A percentile compares a stretch with the other conserved stretches of the same genome.
phyloP scores from a whole-genome alignment of 2,113 vertebrate genomes.

The Mirounga angustirostris region DNA sequence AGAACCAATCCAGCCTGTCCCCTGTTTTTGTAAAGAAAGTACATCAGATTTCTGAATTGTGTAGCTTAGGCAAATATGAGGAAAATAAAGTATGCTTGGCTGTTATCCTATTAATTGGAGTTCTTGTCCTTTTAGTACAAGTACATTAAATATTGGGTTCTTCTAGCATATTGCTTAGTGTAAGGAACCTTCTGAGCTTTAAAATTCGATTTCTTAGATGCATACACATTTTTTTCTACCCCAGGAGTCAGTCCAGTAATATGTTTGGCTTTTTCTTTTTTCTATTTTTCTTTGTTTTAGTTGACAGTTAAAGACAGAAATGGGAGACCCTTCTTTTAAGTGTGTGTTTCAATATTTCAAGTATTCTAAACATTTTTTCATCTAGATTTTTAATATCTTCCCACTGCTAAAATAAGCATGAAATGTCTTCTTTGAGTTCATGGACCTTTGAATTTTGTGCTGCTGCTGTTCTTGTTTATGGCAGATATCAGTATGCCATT shows the following conservation, averaged over 20 bases:
- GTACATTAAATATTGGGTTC: neutral
- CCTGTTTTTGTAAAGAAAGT: conserved; percentile 34
- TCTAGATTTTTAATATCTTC: conserved; percentile 27
- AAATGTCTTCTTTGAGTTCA: conserved; percentile 25
- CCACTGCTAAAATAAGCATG: neutral
- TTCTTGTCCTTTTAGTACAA: neutral
- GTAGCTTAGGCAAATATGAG: neutral
- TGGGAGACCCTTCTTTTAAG: neutral
- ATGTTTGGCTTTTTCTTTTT: neutral
- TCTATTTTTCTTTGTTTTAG: conserved; percentile 12
- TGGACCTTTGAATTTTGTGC: neutral
- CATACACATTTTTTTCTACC: neutral
- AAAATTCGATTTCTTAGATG: conserved; percentile 25
- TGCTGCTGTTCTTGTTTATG: neutral
- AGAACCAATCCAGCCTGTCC: neutral
- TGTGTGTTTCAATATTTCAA: conserved; percentile 54
- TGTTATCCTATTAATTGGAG: neutral
- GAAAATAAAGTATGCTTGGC: neutral
- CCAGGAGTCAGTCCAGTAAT: neutral
- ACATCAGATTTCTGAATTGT: conserved; percentile 53
- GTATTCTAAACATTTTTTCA: conserved; percentile 34
- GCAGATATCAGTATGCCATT: neutral
- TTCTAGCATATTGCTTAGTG: conserved; percentile 8
- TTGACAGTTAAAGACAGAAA: conserved; percentile 17
- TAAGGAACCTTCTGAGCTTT: conserved; percentile 21